These are phyloP conservation scores for Pseudotriccus pelzelni DNA, from an alignment of 2,797 vertebrate genomes.

Conservation along the genomic window DNA sequence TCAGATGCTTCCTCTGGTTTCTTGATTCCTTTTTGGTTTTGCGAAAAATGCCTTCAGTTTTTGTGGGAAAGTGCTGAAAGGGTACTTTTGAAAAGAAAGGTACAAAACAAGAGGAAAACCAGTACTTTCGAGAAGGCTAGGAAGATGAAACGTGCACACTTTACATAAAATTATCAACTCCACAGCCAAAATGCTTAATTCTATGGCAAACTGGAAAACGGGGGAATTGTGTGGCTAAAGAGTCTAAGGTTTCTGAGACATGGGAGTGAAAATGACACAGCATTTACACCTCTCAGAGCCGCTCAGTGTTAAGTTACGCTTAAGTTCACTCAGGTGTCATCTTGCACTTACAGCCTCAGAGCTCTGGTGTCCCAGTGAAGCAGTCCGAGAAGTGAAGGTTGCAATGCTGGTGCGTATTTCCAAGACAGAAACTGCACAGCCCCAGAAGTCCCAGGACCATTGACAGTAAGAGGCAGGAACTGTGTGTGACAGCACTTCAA, in stretches of 20 bases:
- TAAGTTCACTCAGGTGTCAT: background rate
- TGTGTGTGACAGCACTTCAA: background rate
- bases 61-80: conserved; percentile 1
- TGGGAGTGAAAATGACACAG: background rate
- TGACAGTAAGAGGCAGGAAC: background rate
- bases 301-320: background rate
- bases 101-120: background rate
- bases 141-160: background rate
- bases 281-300: background rate
- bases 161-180: background rate
- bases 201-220: background rate
- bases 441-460: background rate
- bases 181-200: background rate
- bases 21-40: background rate
- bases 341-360: background rate
- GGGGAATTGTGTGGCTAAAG: background rate
- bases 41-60: background rate
- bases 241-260: background rate
- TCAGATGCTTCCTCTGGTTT: background rate
- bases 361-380: background rate
- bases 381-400: background rate
- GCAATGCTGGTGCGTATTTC: background rate
- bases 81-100: background rate
- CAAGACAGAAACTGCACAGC: background rate
- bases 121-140: background rate